Base-by-base conservation (phyloP, 2,113 vertebrate genomes). In the Euleptes europaea region DNA sequence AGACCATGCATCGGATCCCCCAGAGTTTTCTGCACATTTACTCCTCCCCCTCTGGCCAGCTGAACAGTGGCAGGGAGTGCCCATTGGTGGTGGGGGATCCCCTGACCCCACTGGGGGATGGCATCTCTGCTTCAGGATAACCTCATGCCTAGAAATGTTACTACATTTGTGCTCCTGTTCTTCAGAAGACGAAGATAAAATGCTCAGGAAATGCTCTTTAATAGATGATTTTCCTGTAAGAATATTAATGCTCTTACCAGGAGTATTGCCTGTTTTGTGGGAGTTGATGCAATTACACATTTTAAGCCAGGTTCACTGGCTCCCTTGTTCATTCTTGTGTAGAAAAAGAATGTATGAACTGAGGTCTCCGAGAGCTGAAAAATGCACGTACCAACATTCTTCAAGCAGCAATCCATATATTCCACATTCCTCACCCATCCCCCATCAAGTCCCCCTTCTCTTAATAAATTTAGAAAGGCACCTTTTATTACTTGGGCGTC, bases 321-420 rank as follows among this genome's bases (percentile, higher is more conserved):
- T 63, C 63, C 57, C 3, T 44, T 72, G 67, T 60, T 63, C 35
- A 42, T 17, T 23, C 14, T 33, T 74, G 17, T 74, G 3, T 26
- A 44, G 40, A 14, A 4, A 79, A 65, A 78, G 63, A 1, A 35
- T 70, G 2, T 26, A 21, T n/a, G 35, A 17, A n/a, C 28, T 21
- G 49, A 77, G 33, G 10, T 40, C 40, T 35, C 60, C 7, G 38
- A 21, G 12, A 80, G 14, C 47, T 72, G 47, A 79, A 77, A 72
- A 77, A 14, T 3, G 69, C 77, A 85, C 67, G 11, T 80, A 80
- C 76, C 76, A 73, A 80, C 44, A 85, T 79, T 72, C 54, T 49
- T 35, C 71, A 79, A 4, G 8, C 14, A 73, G 51, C 23, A 79
- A 9, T 47, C 28, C 44, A 49, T 63, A 14, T n/a, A 35, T 0